A percentile compares a stretch with the other conserved stretches of the same genome.
Evolutionary conservation across 2,113 vertebrate species (phyloP).

Genomic region (Chloebia gouldiae): DNA sequence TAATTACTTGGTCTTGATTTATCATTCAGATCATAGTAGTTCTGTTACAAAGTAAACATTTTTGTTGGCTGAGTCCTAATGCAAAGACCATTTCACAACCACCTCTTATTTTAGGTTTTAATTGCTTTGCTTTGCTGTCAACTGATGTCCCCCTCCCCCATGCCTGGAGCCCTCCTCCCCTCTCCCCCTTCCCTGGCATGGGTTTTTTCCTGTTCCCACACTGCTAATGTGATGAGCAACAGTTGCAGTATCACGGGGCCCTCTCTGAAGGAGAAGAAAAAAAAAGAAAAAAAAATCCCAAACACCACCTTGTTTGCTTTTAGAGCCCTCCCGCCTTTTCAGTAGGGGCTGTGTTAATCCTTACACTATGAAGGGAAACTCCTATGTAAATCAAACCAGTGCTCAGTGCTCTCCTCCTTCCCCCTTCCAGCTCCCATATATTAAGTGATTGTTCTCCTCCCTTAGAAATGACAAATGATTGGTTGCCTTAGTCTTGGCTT

Average conservation of each 20-base stretch:
- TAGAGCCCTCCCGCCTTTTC: slow-evolving; percentile 50
- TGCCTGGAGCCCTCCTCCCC: neutral
- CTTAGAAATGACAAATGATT: slow-evolving; percentile 55
- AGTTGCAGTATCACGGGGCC: slow-evolving; percentile 50
- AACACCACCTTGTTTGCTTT: slow-evolving; percentile 56
- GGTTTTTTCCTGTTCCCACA: slow-evolving; percentile 57
- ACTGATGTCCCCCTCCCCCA: slow-evolving; percentile 43
- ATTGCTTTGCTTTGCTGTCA: slow-evolving; percentile 57
- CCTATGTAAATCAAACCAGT: slow-evolving; percentile 74
- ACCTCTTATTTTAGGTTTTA: slow-evolving; percentile 72
- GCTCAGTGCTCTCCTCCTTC: slow-evolving; percentile 48
- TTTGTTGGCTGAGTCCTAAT: slow-evolving; percentile 53
- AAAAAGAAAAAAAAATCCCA: neutral
- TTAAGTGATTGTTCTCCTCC: slow-evolving; percentile 72
- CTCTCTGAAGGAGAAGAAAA: neutral
- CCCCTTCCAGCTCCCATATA: slow-evolving; percentile 48
- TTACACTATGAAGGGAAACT: slow-evolving; percentile 49
- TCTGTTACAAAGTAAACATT: slow-evolving; percentile 65
- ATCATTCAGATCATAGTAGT: slow-evolving; percentile 54
- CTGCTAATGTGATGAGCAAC: slow-evolving; percentile 56
- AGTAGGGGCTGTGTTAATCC: slow-evolving; percentile 58
- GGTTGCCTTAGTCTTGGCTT: slow-evolving; percentile 48
- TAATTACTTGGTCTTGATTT: slow-evolving; percentile 65
- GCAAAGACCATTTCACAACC: slow-evolving; percentile 61
- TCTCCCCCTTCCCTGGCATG: neutral